Conservation (phyloP, 1,140 invertebrate species). For the Coptotermes formosanus region DNA sequence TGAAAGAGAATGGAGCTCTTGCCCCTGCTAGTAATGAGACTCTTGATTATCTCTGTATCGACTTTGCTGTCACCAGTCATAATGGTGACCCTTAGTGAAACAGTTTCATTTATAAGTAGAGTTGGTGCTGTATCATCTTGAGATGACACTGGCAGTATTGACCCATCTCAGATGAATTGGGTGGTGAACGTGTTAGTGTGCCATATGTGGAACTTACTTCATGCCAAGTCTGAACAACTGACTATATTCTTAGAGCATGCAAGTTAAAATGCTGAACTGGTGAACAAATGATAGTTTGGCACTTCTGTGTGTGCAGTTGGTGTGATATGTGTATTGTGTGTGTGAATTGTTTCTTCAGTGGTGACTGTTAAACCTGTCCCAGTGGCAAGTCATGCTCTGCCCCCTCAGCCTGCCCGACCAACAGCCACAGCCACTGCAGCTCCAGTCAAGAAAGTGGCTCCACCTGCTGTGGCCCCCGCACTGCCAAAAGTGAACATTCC, state of each 20-base stretch:
- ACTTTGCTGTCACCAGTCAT: too few relatives aligned
- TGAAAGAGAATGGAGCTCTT: too few relatives aligned
- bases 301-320: not conserved
- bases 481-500: conserved; percentile 45
- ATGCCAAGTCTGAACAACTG: too few relatives aligned
- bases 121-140: too few relatives aligned
- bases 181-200: too few relatives aligned
- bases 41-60: too few relatives aligned
- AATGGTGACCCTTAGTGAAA: too few relatives aligned
- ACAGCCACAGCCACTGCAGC: conserved; percentile 45
- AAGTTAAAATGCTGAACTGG: not conserved
- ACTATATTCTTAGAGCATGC: not conserved
- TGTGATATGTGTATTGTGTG: not conserved
- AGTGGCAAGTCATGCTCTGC: conserved; percentile 51
- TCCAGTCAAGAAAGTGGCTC: conserved; percentile 30
- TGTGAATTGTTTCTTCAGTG: not conserved
- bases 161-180: too few relatives aligned
- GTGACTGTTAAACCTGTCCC: not conserved
- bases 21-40: too few relatives aligned
- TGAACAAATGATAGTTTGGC: not conserved
- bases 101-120: too few relatives aligned
- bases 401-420: conserved; percentile 50
- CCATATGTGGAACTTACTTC: too few relatives aligned
- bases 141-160: too few relatives aligned
- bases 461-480: conserved; percentile 38